Evolutionary conservation across 2,888 invertebrate genomes (phyloP).

Genomic region (Amblyjoppa proteus): DNA sequence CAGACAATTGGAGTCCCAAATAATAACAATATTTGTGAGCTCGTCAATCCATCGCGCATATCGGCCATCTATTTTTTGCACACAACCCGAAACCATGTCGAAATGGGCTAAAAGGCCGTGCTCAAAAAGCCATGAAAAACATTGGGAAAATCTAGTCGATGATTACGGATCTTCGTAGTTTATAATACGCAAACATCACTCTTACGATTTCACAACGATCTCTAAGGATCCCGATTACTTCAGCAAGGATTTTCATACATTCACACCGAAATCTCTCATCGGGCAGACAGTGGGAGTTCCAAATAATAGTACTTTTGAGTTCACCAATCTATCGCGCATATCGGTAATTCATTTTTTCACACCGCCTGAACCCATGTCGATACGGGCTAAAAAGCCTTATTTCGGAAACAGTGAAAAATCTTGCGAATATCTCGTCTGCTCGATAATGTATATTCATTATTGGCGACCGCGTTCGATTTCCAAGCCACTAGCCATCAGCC

Average conservation of each 20-base stretch:
- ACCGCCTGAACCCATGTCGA: neutral
- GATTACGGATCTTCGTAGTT: neutral
- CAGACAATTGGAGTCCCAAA: neutral
- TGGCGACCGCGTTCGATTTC: slow-evolving; percentile 27
- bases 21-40: neutral
- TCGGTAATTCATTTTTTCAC: neutral
- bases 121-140: neutral
- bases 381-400: neutral
- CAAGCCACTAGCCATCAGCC: neutral
- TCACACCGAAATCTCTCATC: slow-evolving; percentile 13
- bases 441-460: slow-evolving; percentile 50
- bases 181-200: neutral
- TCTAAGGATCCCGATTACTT: slow-evolving; percentile 19
- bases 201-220: slow-evolving; percentile 19
- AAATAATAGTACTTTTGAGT: neutral
- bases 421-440: slow-evolving; percentile 11
- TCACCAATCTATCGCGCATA: neutral
- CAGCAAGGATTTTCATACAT: slow-evolving; percentile 23
- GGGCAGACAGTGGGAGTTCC: neutral
- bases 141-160: neutral
- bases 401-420: neutral
- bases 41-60: neutral
- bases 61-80: neutral
- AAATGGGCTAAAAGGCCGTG: neutral
- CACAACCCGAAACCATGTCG: neutral